phyloP scores from a whole-genome alignment of 1,140 invertebrate species.

The Pseudoatta argentina region DNA sequence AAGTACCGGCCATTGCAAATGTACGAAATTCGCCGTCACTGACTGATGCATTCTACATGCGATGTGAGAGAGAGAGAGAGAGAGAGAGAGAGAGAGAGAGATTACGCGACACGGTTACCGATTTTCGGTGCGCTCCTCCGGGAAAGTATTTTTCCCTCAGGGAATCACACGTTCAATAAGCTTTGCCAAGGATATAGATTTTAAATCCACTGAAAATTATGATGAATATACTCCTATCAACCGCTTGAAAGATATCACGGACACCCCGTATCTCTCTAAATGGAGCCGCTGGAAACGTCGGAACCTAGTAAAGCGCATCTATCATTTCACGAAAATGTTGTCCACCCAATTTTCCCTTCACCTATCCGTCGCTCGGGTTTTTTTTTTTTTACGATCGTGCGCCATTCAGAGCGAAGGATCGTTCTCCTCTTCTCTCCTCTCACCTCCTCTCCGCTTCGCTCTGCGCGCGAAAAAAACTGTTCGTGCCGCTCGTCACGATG shows the following conservation, averaged over 20 bases:
- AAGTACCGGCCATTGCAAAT: constrained; percentile 17
- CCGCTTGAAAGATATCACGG: neutral
- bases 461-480: constrained; percentile 27
- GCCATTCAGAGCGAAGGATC: constrained; percentile 7
- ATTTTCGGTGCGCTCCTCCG: neutral
- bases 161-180: neutral
- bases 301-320: constrained; percentile 8
- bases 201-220: constrained; percentile 24
- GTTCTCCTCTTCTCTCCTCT: neutral
- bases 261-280: neutral
- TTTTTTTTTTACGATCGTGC: neutral
- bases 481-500: constrained; percentile 61
- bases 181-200: neutral
- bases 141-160: neutral
- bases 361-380: neutral
- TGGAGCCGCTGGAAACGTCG: neutral
- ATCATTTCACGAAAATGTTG: constrained; percentile 33
- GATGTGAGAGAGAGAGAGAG: neutral
- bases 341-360: constrained; percentile 19
- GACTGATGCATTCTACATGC: neutral
- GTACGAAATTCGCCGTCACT: constrained; percentile 27
- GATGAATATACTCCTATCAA: neutral
- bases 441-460: neutral
- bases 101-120: constrained; percentile 1
- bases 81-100: neutral